phyloP scores from a whole-genome alignment of 2,113 vertebrate genomes.

The Barbus barbus region DNA sequence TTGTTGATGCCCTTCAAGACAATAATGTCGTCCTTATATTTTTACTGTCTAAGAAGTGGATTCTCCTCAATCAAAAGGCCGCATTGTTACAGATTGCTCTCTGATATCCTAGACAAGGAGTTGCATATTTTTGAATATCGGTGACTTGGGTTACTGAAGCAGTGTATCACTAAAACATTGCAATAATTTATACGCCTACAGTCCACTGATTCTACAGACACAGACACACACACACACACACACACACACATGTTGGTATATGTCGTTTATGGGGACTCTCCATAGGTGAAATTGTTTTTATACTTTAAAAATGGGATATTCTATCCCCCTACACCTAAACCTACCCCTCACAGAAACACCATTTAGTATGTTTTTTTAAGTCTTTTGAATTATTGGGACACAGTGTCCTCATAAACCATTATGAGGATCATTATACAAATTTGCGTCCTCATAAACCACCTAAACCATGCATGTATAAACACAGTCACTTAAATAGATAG shows the following conservation, averaged over 20 bases:
- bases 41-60: slow-evolving; percentile 50
- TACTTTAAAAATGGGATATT: no score
- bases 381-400: no score
- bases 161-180: neutral
- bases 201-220: neutral
- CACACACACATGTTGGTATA: neutral
- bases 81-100: slow-evolving; percentile 22
- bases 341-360: no score
- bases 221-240: neutral
- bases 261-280: neutral
- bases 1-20: slow-evolving; percentile 57
- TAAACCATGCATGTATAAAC: neutral
- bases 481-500: neutral
- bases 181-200: slow-evolving; percentile 6
- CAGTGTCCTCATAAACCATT: no score
- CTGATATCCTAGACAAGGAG: slow-evolving; percentile 17
- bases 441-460: no score
- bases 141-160: slow-evolving; percentile 23
- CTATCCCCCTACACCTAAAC: no score
- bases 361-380: no score
- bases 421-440: no score
- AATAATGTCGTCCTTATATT: slow-evolving; percentile 58
- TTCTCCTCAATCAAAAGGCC: slow-evolving; percentile 36
- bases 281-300: no score
- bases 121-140: neutral